These are phyloP conservation scores for Umimayanthus chanpuru DNA, from an alignment of 92 coral and sea anemone species.

Conservation along the genomic window DNA sequence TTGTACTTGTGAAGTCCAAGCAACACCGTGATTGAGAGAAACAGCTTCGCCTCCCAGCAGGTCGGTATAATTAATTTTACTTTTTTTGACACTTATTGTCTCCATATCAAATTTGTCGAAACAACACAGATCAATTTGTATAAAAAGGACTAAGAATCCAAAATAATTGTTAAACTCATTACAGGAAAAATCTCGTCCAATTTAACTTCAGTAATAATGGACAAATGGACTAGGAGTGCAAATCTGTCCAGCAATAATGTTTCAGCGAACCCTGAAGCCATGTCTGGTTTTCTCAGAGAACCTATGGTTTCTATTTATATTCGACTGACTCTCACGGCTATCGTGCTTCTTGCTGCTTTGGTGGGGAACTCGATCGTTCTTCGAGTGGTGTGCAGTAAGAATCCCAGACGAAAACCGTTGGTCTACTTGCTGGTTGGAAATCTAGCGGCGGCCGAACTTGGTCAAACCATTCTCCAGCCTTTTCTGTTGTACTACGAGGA, in stretches of 20 bases:
- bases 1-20: too few species aligned
- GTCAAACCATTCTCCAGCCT: constrained; percentile 26
- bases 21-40: too few species aligned
- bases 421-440: constrained; percentile 35
- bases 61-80: not conserved
- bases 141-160: not conserved
- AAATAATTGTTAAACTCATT: not conserved
- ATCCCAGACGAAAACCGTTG: constrained; percentile 2
- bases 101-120: not conserved
- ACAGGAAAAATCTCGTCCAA: not conserved
- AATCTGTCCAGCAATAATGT: not conserved
- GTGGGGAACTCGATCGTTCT: constrained; percentile 32
- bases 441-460: constrained; percentile 31
- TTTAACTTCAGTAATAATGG: not conserved
- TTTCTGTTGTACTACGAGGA: constrained; percentile 29
- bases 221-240: not conserved
- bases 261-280: not conserved
- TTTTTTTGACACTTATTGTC: not conserved
- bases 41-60: not conserved
- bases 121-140: not conserved
- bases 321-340: constrained; percentile 4
- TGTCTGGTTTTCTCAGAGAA: not conserved
- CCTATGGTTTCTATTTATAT: not conserved
- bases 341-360: constrained; percentile 5
- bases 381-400: constrained; percentile 5